Evolutionary conservation across 2,797 vertebrate genomes (phyloP), one percentile per base, ranked within the genome.

Genomic region (Taenioides sp.): DNA sequence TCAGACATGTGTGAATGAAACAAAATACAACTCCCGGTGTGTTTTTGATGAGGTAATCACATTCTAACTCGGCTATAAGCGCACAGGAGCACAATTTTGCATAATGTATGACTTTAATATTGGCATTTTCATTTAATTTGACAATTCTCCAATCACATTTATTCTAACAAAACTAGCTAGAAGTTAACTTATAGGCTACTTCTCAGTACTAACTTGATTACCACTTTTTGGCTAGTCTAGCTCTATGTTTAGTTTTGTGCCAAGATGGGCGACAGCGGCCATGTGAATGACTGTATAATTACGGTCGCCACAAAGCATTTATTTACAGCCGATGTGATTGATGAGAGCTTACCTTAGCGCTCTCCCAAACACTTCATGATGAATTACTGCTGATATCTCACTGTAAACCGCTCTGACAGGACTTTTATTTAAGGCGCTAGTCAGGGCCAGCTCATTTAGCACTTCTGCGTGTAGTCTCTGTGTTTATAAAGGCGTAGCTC

Each of bases 271-370:
- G 25, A 37, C 71, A 69, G 88, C 23, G 5, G 64, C 16, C 23
- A 7, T 50, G 52, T 58, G 73, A 88, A 76, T 25, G 69, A 65
- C 68, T 79, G 72, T 80, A 82, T 75, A 78, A 89, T 87, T 83
- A 88, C 83, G 78, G 67, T 22, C 78, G 82, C 84, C 78, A 10
- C 72, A 37, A 72, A 77, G 80, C 81, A 85, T 81, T 86, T 76
- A 89, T 86, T 91, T 79, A 81, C 79, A 78, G 84, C 85, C 77
- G 43, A 58, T 76, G 57, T 75, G 79, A 88, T 69, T 85, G 82
- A 86, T 80, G 80, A 86, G 84, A 82, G 73, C 71, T 70, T 85
- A 74, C 67, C 67, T 78, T 75, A 78, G 76, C 70, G 49, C 43
- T n/a, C 74, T 77, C 83, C 75, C 80, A 74, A 67, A 76, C 75